These are phyloP conservation scores for Drosophila planitibia DNA, from an alignment of 2,888 invertebrate species.

Conservation along the genomic window DNA sequence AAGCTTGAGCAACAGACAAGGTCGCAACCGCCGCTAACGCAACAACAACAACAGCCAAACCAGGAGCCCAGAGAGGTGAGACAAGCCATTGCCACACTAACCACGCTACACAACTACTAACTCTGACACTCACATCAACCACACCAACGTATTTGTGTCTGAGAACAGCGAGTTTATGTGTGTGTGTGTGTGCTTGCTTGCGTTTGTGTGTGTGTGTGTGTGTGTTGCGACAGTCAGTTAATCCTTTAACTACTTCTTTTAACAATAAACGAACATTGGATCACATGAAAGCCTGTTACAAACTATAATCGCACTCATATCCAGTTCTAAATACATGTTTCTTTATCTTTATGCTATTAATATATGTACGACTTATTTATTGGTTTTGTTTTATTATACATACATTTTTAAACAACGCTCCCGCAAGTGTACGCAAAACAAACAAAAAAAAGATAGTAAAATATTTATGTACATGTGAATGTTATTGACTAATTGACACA, in stretches of 20 bases:
- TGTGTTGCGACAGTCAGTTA: conserved; percentile 18
- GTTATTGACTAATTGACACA: conserved; percentile 5
- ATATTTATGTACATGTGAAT: not conserved
- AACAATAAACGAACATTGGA: conserved; percentile 42
- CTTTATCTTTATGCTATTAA: conserved; percentile 67
- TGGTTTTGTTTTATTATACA: conserved; percentile 33
- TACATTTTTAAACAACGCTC: not conserved
- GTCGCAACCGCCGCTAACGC: conserved; percentile 63
- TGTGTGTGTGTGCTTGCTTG: not conserved
- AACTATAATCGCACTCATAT: conserved; percentile 69
- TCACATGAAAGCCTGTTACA: conserved; percentile 65
- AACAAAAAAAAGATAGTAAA: not conserved
- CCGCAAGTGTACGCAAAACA: not conserved
- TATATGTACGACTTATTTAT: conserved; percentile 66
- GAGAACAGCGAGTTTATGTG: not conserved
- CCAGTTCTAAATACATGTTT: conserved; percentile 75
- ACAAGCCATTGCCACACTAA: conserved; percentile 75
- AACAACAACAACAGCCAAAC: conserved; percentile 48
- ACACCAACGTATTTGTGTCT: conserved; percentile 11
- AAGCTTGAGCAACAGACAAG: conserved; percentile 87
- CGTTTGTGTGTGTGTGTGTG: conserved; percentile 4
- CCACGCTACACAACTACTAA: conserved; percentile 78
- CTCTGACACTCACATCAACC: conserved; percentile 25
- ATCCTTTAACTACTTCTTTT: conserved; percentile 47
- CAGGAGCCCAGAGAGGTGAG: conserved; percentile 90